These are phyloP conservation scores for Latrodectus elegans DNA, from an alignment of 2,888 invertebrate species.

Conservation along the genomic window DNA sequence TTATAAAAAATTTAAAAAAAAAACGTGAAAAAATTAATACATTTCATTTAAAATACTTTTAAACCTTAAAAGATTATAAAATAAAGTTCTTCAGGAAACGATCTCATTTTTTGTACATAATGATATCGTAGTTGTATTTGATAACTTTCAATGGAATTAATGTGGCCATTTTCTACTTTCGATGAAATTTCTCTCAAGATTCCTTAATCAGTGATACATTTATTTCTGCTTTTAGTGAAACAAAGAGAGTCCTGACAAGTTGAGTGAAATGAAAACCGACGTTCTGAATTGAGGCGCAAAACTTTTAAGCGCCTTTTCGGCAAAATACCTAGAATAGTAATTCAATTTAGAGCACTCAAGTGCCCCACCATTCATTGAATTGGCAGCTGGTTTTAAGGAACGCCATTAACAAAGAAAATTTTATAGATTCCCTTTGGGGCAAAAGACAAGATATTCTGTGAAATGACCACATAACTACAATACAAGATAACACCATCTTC, in stretches of 20 bases:
- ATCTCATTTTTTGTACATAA: no score
- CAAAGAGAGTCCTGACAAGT: background rate
- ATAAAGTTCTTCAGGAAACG: no score
- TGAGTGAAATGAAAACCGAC: background rate
- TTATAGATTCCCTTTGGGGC: no score
- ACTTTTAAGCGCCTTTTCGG: background rate
- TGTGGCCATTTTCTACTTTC: background rate
- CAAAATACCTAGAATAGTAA: background rate
- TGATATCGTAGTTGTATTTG: no score
- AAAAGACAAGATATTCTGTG: no score
- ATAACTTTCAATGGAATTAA: background rate
- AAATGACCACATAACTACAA: no score
- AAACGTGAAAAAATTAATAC: no score
- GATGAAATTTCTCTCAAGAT: background rate
- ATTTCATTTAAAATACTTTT: no score
- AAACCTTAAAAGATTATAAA: no score
- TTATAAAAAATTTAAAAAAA: no score
- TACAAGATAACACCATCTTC: no score
- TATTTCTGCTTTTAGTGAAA: slow-evolving; percentile 1
- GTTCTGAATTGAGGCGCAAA: background rate
- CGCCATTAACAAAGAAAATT: no score
- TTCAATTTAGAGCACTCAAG: background rate
- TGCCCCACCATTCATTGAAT: background rate
- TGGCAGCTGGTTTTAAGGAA: background rate
- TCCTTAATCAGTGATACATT: background rate